Evolutionary conservation across 2,113 vertebrate species (phyloP).

Genomic region (Diadophis punctatus): DNA sequence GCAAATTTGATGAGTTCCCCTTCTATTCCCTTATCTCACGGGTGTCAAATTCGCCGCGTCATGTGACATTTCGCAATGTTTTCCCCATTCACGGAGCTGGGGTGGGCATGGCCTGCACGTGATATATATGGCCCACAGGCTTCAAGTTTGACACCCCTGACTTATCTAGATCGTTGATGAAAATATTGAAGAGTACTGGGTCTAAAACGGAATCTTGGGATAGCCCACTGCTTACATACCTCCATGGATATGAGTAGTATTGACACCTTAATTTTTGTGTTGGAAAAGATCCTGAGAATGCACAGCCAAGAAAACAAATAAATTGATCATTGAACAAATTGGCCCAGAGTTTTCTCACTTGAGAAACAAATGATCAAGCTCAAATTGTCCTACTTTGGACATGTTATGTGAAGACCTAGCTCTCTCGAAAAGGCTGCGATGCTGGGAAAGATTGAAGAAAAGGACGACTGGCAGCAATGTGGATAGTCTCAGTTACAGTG

Average conservation of each 20-base stretch:
- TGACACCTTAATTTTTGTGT: not conserved
- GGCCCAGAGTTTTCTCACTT: not conserved
- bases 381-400: not conserved
- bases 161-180: not conserved
- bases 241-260: not conserved
- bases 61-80: no score
- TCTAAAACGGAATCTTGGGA: not conserved
- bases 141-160: no score
- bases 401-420: not conserved
- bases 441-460: not conserved
- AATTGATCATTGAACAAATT: not conserved
- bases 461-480: not conserved
- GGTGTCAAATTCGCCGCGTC: no score
- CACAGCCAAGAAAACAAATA: not conserved
- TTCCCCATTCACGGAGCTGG: no score
- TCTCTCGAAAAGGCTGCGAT: not conserved
- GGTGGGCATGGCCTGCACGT: no score
- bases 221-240: not conserved
- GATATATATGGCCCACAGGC: no score
- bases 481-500: not conserved
- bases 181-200: not conserved
- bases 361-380: not conserved
- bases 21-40: not conserved
- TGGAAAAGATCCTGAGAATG: not conserved
- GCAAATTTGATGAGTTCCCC: not conserved